These are phyloP conservation scores for Astreopora myriophthalma DNA, from an alignment of 64 coral and sea anemone species.

Conservation along the genomic window DNA sequence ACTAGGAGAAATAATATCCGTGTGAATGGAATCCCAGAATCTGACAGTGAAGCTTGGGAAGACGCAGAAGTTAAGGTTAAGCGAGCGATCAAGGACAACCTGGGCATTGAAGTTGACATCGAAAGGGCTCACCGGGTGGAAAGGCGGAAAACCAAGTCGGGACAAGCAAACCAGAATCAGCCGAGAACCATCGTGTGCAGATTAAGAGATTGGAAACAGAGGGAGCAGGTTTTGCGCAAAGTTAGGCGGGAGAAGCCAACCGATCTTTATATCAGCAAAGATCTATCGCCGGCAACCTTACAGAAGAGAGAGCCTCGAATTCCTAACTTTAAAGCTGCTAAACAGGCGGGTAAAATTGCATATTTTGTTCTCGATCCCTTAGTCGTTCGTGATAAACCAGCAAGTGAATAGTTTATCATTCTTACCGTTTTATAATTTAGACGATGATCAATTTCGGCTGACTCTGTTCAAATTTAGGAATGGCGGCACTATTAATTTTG, in stretches of 20 bases:
- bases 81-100: no score
- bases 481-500: slow-evolving; percentile 17
- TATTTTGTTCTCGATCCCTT: slow-evolving; percentile 57
- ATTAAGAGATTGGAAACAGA: no score
- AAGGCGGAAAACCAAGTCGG: no score
- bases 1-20: no score
- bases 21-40: no score
- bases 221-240: slow-evolving; percentile 6
- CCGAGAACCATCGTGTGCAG: no score
- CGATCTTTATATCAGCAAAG: slow-evolving; percentile 20
- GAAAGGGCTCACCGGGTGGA: no score
- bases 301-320: slow-evolving; percentile 19
- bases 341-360: slow-evolving; percentile 16
- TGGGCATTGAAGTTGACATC: no score
- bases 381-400: slow-evolving; percentile 9
- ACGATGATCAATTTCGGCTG: slow-evolving; percentile 28
- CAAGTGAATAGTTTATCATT: slow-evolving; percentile 27
- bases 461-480: slow-evolving; percentile 20
- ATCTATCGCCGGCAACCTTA: background rate
- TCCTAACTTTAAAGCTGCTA: slow-evolving; percentile 50
- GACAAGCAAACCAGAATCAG: no score
- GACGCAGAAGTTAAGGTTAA: no score
- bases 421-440: slow-evolving; percentile 13
- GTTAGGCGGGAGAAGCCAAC: background rate
- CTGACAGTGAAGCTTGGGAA: no score